These are phyloP conservation scores for Drosophila longiperda DNA, from an alignment of 2,888 invertebrate genomes.

Conservation along the genomic window DNA sequence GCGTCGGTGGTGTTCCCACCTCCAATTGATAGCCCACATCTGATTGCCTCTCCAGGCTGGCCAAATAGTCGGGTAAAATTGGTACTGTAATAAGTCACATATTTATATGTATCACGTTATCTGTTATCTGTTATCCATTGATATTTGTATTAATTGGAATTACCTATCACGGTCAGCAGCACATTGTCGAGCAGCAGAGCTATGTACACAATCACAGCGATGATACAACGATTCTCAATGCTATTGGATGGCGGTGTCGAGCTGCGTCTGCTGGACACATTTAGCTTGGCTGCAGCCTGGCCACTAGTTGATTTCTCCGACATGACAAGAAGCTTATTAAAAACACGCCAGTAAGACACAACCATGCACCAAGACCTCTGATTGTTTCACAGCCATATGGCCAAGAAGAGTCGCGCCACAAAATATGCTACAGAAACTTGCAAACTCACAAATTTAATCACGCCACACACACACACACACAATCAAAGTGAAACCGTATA, in stretches of 20 bases:
- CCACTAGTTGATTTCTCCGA: conserved; percentile 49
- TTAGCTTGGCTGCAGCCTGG: conserved; percentile 53
- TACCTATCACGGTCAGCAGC: conserved; percentile 94
- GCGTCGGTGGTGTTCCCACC: conserved; percentile 14
- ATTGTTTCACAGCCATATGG: conserved; percentile 68
- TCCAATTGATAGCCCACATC: conserved; percentile 28
- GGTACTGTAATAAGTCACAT: conserved; percentile 87
- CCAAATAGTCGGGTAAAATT: conserved; percentile 91
- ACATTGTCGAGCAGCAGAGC: conserved; percentile 94
- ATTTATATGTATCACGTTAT: background rate
- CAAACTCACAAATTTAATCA: background rate
- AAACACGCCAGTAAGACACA: conserved; percentile 22
- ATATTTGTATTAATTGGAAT: conserved; percentile 79
- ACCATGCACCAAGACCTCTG: background rate
- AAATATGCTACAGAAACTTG: conserved; percentile 55
- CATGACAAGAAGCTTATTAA: conserved; percentile 50
- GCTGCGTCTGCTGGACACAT: conserved; percentile 43
- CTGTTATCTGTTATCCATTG: conserved; percentile 8
- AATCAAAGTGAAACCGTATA: background rate
- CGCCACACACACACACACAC: conserved; percentile 14
- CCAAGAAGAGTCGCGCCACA: conserved; percentile 57
- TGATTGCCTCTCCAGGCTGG: conserved; percentile 85
- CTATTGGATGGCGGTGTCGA: conserved; percentile 55
- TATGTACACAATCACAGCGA: conserved; percentile 88
- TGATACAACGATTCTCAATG: conserved; percentile 76